Conservation (phyloP, 2,888 invertebrate species). For the Napeogenes inachia region DNA sequence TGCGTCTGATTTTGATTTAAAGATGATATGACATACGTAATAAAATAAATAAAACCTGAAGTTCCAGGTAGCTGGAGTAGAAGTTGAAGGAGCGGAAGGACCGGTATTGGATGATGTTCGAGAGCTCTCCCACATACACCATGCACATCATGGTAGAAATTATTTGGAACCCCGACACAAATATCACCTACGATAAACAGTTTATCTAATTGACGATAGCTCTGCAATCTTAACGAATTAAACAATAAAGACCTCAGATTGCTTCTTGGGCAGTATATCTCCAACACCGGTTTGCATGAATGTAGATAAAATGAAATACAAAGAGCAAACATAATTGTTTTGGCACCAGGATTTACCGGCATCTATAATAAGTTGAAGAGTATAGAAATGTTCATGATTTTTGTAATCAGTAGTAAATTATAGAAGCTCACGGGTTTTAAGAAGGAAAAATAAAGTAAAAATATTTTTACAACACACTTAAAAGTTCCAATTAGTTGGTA, state of each 20-base stretch:
- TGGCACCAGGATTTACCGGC: conserved; percentile 43
- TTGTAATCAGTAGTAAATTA: too few species aligned
- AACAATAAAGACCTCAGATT: conserved; percentile 46
- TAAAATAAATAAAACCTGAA: conserved; percentile 44
- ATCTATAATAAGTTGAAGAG: conserved; percentile 33
- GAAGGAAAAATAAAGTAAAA: too few species aligned
- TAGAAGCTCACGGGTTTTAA: too few species aligned
- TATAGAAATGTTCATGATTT: too few species aligned
- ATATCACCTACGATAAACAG: conserved; percentile 48
- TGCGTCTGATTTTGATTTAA: too few species aligned
- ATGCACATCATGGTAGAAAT: conserved; percentile 56
- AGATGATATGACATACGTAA: not conserved
- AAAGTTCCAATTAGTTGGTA: too few species aligned
- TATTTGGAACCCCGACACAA: conserved; percentile 52
- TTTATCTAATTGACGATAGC: not conserved
- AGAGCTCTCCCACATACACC: conserved; percentile 65
- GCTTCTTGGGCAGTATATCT: conserved; percentile 57
- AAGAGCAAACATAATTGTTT: conserved; percentile 52
- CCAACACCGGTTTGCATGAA: conserved; percentile 63
- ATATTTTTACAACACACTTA: not conserved
- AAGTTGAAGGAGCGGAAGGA: conserved; percentile 58
- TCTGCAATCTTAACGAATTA: not conserved
- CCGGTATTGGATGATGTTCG: conserved; percentile 61
- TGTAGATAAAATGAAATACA: conserved; percentile 60
- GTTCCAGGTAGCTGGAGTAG: conserved; percentile 55